A percentile compares a stretch with the other conserved stretches of the same genome.
phyloP scores from a whole-genome alignment of 2,113 vertebrate genomes.

The Tetrao urogallus region DNA sequence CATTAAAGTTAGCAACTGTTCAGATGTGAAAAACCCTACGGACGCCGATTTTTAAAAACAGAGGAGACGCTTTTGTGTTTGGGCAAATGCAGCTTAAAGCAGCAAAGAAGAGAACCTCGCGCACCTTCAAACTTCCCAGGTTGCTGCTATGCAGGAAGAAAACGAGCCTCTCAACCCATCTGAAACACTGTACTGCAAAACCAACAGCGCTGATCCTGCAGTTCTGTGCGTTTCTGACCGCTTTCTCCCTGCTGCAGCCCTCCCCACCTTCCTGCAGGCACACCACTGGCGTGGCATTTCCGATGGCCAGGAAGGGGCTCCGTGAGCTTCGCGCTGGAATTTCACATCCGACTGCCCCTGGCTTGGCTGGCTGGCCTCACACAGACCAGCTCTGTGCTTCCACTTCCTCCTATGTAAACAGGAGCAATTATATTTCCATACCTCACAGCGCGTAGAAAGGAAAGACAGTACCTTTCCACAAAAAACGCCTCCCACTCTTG shows the following conservation, averaged over 20 bases:
- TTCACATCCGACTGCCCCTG: background rate
- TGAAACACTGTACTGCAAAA: background rate
- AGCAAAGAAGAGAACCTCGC: accelerated
- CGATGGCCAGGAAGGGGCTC: background rate
- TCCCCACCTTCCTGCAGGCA: accelerated
- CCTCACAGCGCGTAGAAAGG: conserved; percentile 38
- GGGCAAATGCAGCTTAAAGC: background rate
- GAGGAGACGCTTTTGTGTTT: background rate
- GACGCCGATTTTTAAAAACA: background rate
- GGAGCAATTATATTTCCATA: conserved; percentile 57
- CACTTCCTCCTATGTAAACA: conserved; percentile 55
- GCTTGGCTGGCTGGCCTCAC: background rate
- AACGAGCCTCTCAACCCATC: background rate
- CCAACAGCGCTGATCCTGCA: background rate
- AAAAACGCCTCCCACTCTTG: background rate
- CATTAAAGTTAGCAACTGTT: conserved; percentile 52
- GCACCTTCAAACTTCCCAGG: background rate
- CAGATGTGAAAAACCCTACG: background rate
- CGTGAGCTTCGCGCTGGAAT: background rate
- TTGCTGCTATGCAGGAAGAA: background rate
- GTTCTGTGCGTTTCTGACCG: background rate
- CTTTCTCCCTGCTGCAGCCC: background rate
- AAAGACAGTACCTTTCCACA: conserved; percentile 36
- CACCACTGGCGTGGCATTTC: accelerated
- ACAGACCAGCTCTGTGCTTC: conserved; percentile 31